Evolutionary conservation across 2,113 vertebrate genomes (phyloP).

Genomic region (Aspiorhynchus laticeps): DNA sequence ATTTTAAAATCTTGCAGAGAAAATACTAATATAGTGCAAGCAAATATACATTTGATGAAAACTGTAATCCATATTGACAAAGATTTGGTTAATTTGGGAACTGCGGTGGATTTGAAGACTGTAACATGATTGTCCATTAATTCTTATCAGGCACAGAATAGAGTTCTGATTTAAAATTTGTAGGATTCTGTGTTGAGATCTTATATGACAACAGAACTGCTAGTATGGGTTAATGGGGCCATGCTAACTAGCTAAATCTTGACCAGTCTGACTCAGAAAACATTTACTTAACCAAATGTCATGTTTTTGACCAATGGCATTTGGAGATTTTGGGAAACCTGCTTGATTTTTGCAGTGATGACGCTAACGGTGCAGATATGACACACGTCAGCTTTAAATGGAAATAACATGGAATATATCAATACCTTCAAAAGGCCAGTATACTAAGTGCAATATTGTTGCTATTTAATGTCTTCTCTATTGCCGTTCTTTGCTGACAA

Average conservation of each 20-base stretch:
- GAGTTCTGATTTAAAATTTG: background rate
- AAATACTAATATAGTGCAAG: background rate
- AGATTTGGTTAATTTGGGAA: background rate
- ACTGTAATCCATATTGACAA: background rate
- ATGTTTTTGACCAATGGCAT: background rate
- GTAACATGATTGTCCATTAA: background rate
- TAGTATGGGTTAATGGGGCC: background rate
- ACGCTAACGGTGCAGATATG: background rate
- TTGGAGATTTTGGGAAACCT: background rate
- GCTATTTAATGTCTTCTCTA: background rate
- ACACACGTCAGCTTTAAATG: background rate
- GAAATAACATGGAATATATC: background rate
- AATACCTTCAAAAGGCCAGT: background rate
- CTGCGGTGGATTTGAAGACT: background rate
- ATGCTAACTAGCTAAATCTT: background rate
- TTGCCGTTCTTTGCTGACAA: background rate
- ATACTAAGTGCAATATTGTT: background rate
- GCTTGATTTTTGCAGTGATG: background rate
- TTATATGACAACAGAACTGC: background rate
- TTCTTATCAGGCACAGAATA: background rate
- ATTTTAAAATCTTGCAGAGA: background rate
- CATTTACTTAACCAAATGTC: background rate
- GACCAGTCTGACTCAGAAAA: background rate
- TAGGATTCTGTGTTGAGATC: background rate
- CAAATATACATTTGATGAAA: conserved; percentile 5